phyloP scores from a whole-genome alignment of 2,113 vertebrate genomes.

The Oceanites oceanicus region DNA sequence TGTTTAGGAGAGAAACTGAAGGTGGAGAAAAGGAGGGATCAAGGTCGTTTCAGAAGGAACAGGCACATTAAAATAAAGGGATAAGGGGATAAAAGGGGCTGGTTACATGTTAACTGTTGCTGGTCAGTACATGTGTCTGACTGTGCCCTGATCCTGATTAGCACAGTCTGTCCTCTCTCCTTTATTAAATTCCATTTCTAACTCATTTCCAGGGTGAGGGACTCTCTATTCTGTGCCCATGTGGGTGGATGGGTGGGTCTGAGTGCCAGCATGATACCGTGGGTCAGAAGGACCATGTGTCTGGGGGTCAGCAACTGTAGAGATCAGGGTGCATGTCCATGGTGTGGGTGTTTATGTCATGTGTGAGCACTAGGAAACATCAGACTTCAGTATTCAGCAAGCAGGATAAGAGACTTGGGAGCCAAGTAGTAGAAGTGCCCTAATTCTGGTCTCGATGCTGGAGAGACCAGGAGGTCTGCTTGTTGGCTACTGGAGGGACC shows the following conservation, averaged over 20 bases:
- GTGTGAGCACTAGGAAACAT: background rate
- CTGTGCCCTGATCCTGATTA: background rate
- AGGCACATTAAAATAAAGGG: background rate
- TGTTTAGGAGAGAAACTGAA: background rate
- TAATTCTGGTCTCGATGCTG: background rate
- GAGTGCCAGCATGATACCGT: no score
- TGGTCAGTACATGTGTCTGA: background rate
- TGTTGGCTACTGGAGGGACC: background rate
- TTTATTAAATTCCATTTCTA: background rate
- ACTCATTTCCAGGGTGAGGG: background rate
- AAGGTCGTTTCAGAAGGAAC: background rate
- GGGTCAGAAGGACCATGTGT: background rate
- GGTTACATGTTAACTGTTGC: background rate
- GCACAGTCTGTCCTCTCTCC: background rate
- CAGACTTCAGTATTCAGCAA: background rate
- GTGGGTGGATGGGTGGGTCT: no score
- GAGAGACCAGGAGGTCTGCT: background rate
- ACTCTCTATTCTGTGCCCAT: background rate
- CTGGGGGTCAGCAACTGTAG: background rate
- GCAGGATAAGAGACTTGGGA: background rate
- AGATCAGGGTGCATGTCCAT: background rate
- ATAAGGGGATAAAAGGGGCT: background rate
- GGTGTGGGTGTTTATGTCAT: background rate
- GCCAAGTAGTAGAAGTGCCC: background rate
- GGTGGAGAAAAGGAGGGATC: background rate